phyloP scores from a whole-genome alignment of 2,888 invertebrate genomes.

The Macropis europaea region DNA sequence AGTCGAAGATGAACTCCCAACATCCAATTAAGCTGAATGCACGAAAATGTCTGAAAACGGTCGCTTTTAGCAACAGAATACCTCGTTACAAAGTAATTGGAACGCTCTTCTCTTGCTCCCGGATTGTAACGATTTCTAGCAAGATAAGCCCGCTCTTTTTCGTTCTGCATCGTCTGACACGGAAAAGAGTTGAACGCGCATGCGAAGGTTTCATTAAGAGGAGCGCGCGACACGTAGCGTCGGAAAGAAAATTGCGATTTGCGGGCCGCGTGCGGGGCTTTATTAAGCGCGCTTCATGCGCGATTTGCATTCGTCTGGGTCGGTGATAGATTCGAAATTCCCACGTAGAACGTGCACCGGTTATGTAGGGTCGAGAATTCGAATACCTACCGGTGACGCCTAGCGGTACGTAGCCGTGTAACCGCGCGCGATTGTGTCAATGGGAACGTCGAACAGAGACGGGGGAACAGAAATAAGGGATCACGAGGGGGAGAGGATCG shows the following conservation, averaged over 20 bases:
- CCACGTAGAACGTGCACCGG: slow-evolving; percentile 64
- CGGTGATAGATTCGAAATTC: slow-evolving; percentile 68
- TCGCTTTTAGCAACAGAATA: no score
- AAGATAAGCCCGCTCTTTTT: not conserved
- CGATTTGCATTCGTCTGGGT: slow-evolving; percentile 70
- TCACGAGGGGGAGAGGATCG: not conserved
- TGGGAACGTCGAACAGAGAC: slow-evolving; percentile 24
- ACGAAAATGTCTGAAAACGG: no score
- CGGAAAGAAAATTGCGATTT: slow-evolving; percentile 67
- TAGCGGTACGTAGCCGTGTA: slow-evolving; percentile 46
- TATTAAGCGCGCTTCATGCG: slow-evolving; percentile 69
- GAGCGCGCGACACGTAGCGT: slow-evolving; percentile 52
- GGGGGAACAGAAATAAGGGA: slow-evolving; percentile 15
- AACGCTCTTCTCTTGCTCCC: no score
- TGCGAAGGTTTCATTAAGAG: slow-evolving; percentile 59
- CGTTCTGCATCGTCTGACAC: not conserved
- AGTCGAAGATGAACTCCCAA: no score
- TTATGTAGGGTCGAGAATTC: slow-evolving; percentile 60
- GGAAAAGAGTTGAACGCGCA: no score
- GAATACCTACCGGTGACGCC: slow-evolving; percentile 55
- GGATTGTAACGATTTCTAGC: no score
- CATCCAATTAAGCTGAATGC: no score
- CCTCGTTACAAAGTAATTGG: no score
- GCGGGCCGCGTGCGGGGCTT: slow-evolving; percentile 64
- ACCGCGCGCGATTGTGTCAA: slow-evolving; percentile 50